phyloP scores from a whole-genome alignment of 1,140 invertebrate genomes.

The Drosophila cardini region DNA sequence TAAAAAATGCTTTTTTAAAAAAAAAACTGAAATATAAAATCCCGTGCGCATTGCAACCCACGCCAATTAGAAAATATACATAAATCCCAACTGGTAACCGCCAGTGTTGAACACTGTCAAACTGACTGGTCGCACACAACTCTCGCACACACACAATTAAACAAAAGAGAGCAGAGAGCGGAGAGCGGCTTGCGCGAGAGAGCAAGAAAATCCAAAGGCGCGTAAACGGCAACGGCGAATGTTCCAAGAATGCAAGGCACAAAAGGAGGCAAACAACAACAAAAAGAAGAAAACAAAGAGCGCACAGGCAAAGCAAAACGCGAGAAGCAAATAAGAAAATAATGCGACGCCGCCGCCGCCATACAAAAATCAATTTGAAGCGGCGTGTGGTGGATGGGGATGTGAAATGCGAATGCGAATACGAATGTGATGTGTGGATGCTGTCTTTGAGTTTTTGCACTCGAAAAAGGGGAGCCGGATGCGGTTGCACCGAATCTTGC shows the following conservation, averaged over 20 bases:
- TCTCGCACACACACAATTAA: constrained; percentile 50
- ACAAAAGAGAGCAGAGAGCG: constrained; percentile 69
- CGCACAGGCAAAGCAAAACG: constrained; percentile 57
- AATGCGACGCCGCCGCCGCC: constrained; percentile 54
- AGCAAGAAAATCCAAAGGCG: constrained; percentile 54
- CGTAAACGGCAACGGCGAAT: constrained; percentile 59
- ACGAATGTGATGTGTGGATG: constrained; percentile 42
- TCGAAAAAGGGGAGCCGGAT: constrained; percentile 6
- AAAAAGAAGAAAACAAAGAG: constrained; percentile 67
- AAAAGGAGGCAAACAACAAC: constrained; percentile 77
- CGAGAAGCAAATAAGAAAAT: constrained; percentile 77
- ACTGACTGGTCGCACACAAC: constrained; percentile 41
- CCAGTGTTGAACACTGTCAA: constrained; percentile 61
- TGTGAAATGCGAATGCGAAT: constrained; percentile 52
- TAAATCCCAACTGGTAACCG: constrained; percentile 57
- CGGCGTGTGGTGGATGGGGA: constrained; percentile 41
- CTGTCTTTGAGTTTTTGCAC: constrained; percentile 55
- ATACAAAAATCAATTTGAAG: constrained; percentile 76
- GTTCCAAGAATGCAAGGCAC: constrained; percentile 69
- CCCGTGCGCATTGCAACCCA: constrained; percentile 59
- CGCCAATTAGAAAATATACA: constrained; percentile 74
- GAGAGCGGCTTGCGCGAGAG: constrained; percentile 66
- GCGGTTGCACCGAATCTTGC: not conserved
- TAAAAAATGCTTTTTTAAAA: constrained; percentile 6
- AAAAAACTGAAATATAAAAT: constrained; percentile 32